phyloP scores from a whole-genome alignment of 2,797 vertebrate species.

The Gallinago nigripennis region DNA sequence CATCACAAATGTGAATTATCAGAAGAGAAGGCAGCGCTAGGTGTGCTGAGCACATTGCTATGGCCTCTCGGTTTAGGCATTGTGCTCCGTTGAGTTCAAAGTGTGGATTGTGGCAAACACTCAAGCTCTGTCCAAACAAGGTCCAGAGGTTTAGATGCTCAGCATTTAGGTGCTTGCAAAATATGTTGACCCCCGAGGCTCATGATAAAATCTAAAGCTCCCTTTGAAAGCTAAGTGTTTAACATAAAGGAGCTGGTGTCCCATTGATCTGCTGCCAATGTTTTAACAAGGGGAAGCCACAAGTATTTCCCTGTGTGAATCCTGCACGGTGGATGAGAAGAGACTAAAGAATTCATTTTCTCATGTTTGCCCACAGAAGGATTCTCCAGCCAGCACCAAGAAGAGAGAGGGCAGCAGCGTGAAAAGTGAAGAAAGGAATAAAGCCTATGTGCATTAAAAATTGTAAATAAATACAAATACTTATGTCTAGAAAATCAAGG shows the following conservation, averaged over 20 bases:
- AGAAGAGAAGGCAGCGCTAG: background rate
- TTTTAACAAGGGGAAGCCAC: constrained; percentile 45
- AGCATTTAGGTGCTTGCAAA: constrained; percentile 48
- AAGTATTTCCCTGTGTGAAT: constrained; percentile 7
- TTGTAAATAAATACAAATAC: constrained; percentile 20
- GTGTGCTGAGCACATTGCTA: background rate
- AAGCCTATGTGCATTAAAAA: background rate
- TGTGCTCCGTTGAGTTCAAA: constrained; percentile 14
- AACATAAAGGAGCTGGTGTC: constrained; percentile 18
- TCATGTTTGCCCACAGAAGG: background rate
- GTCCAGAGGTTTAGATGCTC: constrained; percentile 40
- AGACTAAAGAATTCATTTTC: background rate
- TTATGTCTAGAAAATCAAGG: background rate
- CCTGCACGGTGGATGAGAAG: background rate
- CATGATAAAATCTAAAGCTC: constrained; percentile 47
- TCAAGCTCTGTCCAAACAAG: constrained; percentile 13
- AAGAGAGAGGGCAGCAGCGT: background rate
- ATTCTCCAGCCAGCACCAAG: background rate
- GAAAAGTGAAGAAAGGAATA: constrained; percentile 6
- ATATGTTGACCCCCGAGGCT: constrained; percentile 61
- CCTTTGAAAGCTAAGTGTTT: constrained; percentile 57
- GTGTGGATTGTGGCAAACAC: background rate
- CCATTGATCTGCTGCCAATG: constrained; percentile 46
- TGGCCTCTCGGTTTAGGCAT: background rate
- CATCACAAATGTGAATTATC: background rate